These are phyloP conservation scores for Drosophila austrosaltans DNA, from an alignment of 2,888 invertebrate species.

Conservation along the genomic window DNA sequence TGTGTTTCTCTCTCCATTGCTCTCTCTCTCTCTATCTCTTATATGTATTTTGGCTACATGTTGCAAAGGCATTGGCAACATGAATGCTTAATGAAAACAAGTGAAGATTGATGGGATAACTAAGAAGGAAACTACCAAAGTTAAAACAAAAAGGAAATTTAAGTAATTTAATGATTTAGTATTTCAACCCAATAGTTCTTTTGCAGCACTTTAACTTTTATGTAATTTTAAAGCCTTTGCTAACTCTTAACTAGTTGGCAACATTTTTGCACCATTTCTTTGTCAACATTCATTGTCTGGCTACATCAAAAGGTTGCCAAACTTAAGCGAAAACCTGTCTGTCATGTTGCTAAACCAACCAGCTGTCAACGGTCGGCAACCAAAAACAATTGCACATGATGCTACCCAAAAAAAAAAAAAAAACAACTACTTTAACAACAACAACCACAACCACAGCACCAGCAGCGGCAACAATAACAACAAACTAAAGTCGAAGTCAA, in stretches of 20 bases:
- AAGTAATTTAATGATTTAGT: too few relatives aligned
- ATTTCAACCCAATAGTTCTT: too few relatives aligned
- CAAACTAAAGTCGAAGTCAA: slow-evolving; percentile 20
- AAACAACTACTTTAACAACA: slow-evolving; percentile 30
- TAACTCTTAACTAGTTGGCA: too few relatives aligned
- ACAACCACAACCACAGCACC: slow-evolving; percentile 33
- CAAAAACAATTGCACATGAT: slow-evolving; percentile 49
- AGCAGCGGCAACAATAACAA: slow-evolving; percentile 29
- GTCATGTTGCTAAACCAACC: slow-evolving; percentile 36
- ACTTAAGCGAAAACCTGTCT: slow-evolving; percentile 12
- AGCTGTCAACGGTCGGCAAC: slow-evolving; percentile 38
- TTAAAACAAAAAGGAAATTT: too few relatives aligned
- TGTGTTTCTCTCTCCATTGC: background rate
- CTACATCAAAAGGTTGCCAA: slow-evolving; percentile 14
- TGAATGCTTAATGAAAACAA: background rate
- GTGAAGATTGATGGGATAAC: background rate
- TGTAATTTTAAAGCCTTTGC: too few relatives aligned
- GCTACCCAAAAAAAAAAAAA: slow-evolving; percentile 27
- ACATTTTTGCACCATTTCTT: background rate
- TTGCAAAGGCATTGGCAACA: slow-evolving; percentile 11
- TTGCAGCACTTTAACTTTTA: too few relatives aligned
- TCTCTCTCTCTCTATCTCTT: background rate
- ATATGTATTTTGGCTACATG: background rate
- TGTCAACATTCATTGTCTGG: slow-evolving; percentile 38
- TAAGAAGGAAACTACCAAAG: too few relatives aligned